These are phyloP conservation scores for Eupithecia inturbata DNA, from an alignment of 2,888 invertebrate species.

Conservation along the genomic window DNA sequence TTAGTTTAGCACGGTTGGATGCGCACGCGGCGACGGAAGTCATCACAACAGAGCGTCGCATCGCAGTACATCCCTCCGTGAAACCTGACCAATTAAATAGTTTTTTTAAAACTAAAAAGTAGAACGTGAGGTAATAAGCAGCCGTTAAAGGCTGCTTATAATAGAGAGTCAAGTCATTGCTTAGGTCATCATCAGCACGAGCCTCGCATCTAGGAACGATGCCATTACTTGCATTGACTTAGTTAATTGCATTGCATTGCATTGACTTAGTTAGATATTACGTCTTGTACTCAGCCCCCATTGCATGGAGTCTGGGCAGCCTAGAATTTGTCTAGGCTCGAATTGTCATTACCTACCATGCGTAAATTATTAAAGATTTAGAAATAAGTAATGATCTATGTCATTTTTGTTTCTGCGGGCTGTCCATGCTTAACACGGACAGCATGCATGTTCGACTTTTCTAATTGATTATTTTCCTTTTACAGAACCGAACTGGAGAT, in stretches of 20 bases:
- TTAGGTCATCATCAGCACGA: neutral
- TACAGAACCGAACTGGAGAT: slow-evolving; percentile 88
- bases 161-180: slow-evolving; percentile 3
- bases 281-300: no score
- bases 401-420: no score
- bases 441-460: no score
- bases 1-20: slow-evolving; percentile 64
- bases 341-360: no score
- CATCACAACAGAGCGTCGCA: slow-evolving; percentile 60
- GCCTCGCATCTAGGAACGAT: neutral
- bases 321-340: no score
- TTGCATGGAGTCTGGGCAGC: no score
- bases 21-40: slow-evolving; percentile 73
- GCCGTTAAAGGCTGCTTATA: neutral
- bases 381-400: no score
- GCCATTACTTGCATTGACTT: no score
- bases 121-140: slow-evolving; percentile 14
- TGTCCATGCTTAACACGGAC: no score
- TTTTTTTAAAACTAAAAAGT: slow-evolving; percentile 24
- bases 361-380: no score
- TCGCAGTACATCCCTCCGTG: slow-evolving; percentile 54
- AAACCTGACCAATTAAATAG: slow-evolving; percentile 48
- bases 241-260: no score
- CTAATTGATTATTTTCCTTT: slow-evolving; percentile 24
- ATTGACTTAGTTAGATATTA: no score